Evolutionary conservation across 92 coral and sea anemone genomes (phyloP), one percentile per base, ranked within the genome.

Genomic region (Zoanthus sociatus): DNA sequence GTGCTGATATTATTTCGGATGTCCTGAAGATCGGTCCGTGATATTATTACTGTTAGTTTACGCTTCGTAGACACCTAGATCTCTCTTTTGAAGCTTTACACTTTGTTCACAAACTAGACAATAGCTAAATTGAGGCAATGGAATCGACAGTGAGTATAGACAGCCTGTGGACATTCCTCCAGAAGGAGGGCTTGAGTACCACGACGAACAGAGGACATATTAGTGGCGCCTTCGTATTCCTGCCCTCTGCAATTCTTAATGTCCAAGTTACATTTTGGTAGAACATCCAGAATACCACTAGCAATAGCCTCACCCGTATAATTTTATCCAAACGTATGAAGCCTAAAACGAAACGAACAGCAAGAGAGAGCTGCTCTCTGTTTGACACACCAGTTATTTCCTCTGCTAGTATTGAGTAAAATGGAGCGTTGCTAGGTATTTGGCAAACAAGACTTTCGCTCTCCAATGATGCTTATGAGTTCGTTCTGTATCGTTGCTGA

Each of bases 71-170:
- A 84, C 81, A 64, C 71, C 86, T 32, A 56, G 71, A 67, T 84
- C 86, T 47, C 91, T 55, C 83, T 89, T 89, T 55, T 84, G 82
- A 71, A 84, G 86, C 73, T 84, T 77, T 30, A 89, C 58, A 78
- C 86, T 84, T 50, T 78, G 92, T 47, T 89, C 53, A 0, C 53
- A 26, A 91, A 87, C 66, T 84, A 89, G 18, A 78, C 87, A 66
- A 91, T 91, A 37, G 75, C 87, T 13, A 84, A 88, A 17, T 84
- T 91, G 9, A 90, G 86, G 82, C 88, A 82, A 55, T 90, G 93
- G 37, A 26, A 26, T 26, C 0, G 88, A 44, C 89, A 86, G 89
- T 88, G 89, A 2, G 87, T 84, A 48, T 74, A 91, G 30, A 91
- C 87, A 8, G 91, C 93, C 69, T 87, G 83, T 44, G 93, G 77